These are phyloP conservation scores for Cygnus olor DNA, from an alignment of 2,797 vertebrate species.

Conservation along the genomic window DNA sequence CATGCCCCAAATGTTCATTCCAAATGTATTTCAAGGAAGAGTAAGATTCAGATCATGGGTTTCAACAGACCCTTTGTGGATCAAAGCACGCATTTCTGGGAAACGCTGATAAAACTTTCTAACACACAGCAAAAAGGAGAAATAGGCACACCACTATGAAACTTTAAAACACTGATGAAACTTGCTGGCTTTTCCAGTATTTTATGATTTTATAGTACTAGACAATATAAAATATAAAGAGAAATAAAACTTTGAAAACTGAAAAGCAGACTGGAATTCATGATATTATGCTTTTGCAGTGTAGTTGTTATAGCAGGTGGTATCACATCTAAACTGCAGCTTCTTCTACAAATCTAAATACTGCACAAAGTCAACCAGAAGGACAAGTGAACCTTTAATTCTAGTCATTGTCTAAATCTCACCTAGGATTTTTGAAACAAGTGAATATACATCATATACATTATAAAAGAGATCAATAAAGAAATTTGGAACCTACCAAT, in stretches of 20 bases:
- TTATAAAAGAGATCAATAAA: slow-evolving; percentile 82
- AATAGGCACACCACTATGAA: slow-evolving; percentile 86
- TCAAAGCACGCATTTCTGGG: slow-evolving; percentile 79
- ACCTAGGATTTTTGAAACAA: slow-evolving; percentile 73
- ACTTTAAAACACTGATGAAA: slow-evolving; percentile 85
- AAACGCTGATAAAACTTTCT: slow-evolving; percentile 85
- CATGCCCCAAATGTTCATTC: not conserved
- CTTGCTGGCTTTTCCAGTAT: slow-evolving; percentile 78
- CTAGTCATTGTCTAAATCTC: slow-evolving; percentile 66
- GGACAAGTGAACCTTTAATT: slow-evolving; percentile 72
- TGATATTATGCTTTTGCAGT: slow-evolving; percentile 74
- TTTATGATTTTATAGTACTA: slow-evolving; percentile 75
- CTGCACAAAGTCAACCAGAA: slow-evolving; percentile 73
- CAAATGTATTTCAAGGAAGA: slow-evolving; percentile 26
- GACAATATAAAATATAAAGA: slow-evolving; percentile 78
- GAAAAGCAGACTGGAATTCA: slow-evolving; percentile 77
- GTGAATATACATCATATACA: slow-evolving; percentile 75
- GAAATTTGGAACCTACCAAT: slow-evolving; percentile 94
- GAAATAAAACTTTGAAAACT: slow-evolving; percentile 77
- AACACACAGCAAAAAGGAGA: slow-evolving; percentile 86
- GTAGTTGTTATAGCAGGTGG: slow-evolving; percentile 76
- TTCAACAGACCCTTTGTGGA: slow-evolving; percentile 65
- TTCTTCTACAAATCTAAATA: slow-evolving; percentile 66
- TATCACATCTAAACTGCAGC: slow-evolving; percentile 67
- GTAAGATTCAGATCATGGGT: slow-evolving; percentile 5